These are phyloP conservation scores for Panthera leo DNA, from an alignment of 2,113 vertebrate species.

Conservation along the genomic window DNA sequence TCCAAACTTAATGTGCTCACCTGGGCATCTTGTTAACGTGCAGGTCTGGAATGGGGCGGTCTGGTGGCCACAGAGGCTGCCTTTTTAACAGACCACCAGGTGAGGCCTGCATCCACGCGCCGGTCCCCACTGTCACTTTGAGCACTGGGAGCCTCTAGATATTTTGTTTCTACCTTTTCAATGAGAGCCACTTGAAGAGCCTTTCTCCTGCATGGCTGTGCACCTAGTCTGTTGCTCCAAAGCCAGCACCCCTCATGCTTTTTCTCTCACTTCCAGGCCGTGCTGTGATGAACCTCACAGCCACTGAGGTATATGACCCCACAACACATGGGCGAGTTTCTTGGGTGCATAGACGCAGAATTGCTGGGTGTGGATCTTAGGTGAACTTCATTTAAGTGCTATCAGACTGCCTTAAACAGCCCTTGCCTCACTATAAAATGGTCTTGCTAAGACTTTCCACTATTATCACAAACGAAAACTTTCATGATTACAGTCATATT, in stretches of 20 bases:
- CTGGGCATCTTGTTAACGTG: neutral
- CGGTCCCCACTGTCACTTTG: neutral
- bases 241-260: too few relatives aligned
- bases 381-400: neutral
- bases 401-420: neutral
- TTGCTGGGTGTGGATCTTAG: fast-evolving
- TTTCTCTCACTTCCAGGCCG: neutral
- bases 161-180: neutral
- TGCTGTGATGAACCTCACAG: neutral
- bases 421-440: neutral
- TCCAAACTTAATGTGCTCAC: too few relatives aligned
- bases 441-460: neutral
- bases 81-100: too few relatives aligned
- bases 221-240: fast-evolving
- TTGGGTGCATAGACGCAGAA: neutral
- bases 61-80: neutral
- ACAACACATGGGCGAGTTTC: fast-evolving
- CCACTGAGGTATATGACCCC: fast-evolving
- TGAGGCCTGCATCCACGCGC: neutral
- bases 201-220: neutral
- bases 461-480: neutral
- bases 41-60: neutral
- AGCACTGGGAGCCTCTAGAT: neutral
- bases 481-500: neutral
- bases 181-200: too few relatives aligned